Percentiles rank a stretch among this genome's conserved stretches.
Evolutionary conservation across 2,797 vertebrate species (phyloP).

Genomic region (Australoheros facetus): DNA sequence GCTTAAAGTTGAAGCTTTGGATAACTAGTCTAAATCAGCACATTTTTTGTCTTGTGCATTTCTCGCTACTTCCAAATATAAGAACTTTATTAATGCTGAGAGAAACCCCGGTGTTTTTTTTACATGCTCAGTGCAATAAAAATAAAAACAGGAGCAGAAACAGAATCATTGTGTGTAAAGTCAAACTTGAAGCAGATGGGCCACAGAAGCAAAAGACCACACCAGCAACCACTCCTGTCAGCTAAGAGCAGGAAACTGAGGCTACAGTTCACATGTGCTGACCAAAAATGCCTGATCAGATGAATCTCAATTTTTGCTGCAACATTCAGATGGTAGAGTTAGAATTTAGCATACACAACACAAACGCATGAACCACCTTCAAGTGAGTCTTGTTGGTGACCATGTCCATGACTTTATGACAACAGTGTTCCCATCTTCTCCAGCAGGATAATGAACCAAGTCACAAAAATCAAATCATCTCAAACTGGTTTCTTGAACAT

Average conservation of each 20-base stretch:
- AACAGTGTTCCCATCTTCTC: too few relatives aligned
- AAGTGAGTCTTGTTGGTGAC: too few relatives aligned
- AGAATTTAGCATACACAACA: neutral
- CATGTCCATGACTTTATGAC: too few relatives aligned
- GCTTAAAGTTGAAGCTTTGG: neutral
- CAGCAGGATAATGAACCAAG: too few relatives aligned
- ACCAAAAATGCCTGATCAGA: neutral
- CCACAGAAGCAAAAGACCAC: neutral
- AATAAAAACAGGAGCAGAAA: too few relatives aligned
- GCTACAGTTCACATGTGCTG: neutral
- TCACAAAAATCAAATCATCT: too few relatives aligned
- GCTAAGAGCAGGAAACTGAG: neutral
- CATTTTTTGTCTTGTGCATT: neutral
- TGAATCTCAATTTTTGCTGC: neutral
- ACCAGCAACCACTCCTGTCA: neutral
- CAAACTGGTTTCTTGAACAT: too few relatives aligned
- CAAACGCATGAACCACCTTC: neutral
- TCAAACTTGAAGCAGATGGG: neutral
- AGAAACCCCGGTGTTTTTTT: neutral
- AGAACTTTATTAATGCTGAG: neutral
- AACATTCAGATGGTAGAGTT: neutral
- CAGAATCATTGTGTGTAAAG: too few relatives aligned
- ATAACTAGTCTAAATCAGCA: neutral
- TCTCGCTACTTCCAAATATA: neutral
- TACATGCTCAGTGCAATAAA: neutral